Conservation (phyloP, 2,113 vertebrate species). For the Melanostigma gelatinosum region DNA sequence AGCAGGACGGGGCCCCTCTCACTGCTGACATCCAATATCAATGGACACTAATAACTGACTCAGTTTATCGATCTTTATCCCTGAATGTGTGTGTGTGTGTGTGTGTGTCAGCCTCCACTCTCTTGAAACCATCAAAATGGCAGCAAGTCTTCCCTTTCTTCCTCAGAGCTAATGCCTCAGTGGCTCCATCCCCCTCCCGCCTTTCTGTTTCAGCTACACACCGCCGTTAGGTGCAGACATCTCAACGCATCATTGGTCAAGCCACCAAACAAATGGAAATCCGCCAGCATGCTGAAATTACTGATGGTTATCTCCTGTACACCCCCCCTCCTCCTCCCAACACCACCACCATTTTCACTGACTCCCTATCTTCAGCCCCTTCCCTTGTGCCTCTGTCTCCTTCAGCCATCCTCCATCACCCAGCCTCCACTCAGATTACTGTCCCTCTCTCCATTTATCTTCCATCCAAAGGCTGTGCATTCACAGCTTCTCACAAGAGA, state of each 20-base stretch:
- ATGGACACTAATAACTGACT: neutral
- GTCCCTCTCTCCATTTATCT: constrained; percentile 7
- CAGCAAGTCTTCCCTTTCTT: constrained; percentile 44
- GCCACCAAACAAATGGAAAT: constrained; percentile 80
- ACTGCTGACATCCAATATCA: neutral
- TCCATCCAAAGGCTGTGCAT: neutral
- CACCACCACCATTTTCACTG: constrained; percentile 13
- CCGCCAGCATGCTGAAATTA: constrained; percentile 80
- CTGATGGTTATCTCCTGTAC: constrained; percentile 81
- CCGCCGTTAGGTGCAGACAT: constrained; percentile 58
- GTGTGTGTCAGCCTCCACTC: constrained; percentile 13
- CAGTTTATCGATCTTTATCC: neutral
- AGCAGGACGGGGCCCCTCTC: neutral
- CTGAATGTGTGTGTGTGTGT: constrained; percentile 1
- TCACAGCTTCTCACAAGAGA: neutral
- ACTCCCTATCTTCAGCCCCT: constrained; percentile 9
- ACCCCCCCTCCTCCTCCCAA: constrained; percentile 6
- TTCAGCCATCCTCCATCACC: constrained; percentile 25
- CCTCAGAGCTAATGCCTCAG: constrained; percentile 25
- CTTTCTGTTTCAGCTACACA: constrained; percentile 33
- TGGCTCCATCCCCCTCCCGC: constrained; percentile 38
- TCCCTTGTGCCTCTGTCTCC: constrained; percentile 26
- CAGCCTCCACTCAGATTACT: constrained; percentile 16
- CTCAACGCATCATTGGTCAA: constrained; percentile 73
- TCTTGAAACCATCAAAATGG: constrained; percentile 62